These are phyloP conservation scores for Dolichopus griseipennis DNA, from an alignment of 2,888 invertebrate genomes.

Conservation along the genomic window DNA sequence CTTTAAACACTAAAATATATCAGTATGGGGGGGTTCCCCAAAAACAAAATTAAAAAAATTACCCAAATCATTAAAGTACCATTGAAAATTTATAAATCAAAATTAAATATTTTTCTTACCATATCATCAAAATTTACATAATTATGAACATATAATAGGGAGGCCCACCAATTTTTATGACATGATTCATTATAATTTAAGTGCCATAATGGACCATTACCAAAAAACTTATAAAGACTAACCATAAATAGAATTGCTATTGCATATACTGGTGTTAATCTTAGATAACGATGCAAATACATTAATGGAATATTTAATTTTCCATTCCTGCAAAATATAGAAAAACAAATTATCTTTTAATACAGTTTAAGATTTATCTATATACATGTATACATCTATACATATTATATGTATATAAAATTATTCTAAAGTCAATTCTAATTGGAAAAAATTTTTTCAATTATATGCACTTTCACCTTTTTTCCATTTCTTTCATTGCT, in stretches of 20 bases:
- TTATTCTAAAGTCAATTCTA: too few species aligned
- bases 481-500: constrained; percentile 39
- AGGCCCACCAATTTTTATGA: constrained; percentile 44
- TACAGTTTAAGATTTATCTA: too few species aligned
- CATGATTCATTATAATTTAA: constrained; percentile 32
- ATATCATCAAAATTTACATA: constrained; percentile 37
- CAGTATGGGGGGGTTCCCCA: background rate
- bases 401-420: too few species aligned
- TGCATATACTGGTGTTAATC: constrained; percentile 49
- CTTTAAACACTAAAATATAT: constrained; percentile 42
- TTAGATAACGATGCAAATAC: constrained; percentile 43
- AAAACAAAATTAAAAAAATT: too few species aligned
- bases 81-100: background rate
- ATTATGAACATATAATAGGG: constrained; percentile 46
- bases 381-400: too few species aligned
- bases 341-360: too few species aligned
- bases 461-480: constrained; percentile 32
- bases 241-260: constrained; percentile 46
- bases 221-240: constrained; percentile 45
- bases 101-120: constrained; percentile 26
- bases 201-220: constrained; percentile 49
- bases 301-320: constrained; percentile 37
- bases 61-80: too few species aligned
- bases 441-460: too few species aligned
- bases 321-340: constrained; percentile 29